Base-by-base conservation (phyloP, 2,888 invertebrate species). In the Slavum lentiscoides region DNA sequence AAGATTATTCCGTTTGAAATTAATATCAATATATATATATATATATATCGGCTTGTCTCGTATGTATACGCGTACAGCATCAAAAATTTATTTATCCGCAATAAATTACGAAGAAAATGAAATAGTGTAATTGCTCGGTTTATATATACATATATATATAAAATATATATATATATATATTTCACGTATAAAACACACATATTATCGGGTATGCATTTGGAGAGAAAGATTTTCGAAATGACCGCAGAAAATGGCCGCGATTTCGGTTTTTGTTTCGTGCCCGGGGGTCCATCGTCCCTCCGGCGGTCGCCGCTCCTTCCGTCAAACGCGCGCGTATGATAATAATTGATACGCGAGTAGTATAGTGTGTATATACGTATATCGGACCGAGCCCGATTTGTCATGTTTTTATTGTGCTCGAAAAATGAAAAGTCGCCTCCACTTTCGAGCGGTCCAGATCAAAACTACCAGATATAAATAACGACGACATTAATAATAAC, bases 361-460 rank as follows among this genome's bases (percentile, higher is more conserved):
- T n/a, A n/a, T n/a, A 9, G 74, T 66, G 62, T n/a, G n/a, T n/a
- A n/a, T n/a, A n/a, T 55, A 74, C 74, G 30, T 64, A 43, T 58
- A 37, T 19, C 30, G 30, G 30, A 30, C 30, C 30, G 30, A 30
- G 23, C 19, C 75, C 67, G 67, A 80, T 72, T 80, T 80, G 70
- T 80, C 70, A 72, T 80, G 39, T 66, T 80, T 72, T 80, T 72
- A 72, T 80, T 39, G 70, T 72, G 15, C 80, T 58, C 39, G 72
- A 64, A 80, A 64, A 55, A 72, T 72, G 70, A 80, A 80, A 80
- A 80, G 70, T 80, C 64, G 70, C 64, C 72, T 77, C 70, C 30
- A 62, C 39, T 77, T 62, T 64, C 62, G 55, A 8, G 3, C 30
- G 30, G 30, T 39, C 58, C n/a, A 62, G 62, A 72, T 72, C 55